phyloP scores from a whole-genome alignment of 1,140 invertebrate species.

The Aphaenogaster ashmeadi region DNA sequence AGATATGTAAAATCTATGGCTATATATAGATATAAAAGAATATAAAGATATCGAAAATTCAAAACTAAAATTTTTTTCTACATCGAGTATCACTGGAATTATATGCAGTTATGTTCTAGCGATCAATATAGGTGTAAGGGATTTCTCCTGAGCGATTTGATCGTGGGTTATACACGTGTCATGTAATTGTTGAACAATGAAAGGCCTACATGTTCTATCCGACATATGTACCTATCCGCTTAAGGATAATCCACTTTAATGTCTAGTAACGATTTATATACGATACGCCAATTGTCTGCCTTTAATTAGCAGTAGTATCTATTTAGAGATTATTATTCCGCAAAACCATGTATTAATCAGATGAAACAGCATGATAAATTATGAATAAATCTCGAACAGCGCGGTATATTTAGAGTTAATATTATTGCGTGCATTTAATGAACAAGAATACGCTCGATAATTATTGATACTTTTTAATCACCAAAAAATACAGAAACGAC shows the following conservation, averaged over 20 bases:
- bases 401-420: neutral
- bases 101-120: neutral
- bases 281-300: neutral
- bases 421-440: neutral
- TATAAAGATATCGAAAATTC: neutral
- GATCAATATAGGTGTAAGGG: neutral
- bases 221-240: conserved; percentile 18
- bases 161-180: neutral
- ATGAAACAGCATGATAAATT: neutral
- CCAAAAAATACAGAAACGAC: neutral
- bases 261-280: conserved; percentile 13
- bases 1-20: neutral
- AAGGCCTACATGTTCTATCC: neutral
- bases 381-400: neutral
- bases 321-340: neutral
- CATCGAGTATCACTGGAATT: neutral
- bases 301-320: neutral
- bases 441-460: neutral
- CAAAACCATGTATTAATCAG: neutral
- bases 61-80: neutral
- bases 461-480: neutral
- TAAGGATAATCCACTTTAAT: conserved; percentile 46
- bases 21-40: neutral
- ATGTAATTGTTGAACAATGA: conserved; percentile 29
- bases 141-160: conserved; percentile 16